These are phyloP conservation scores for Lithophane ornitopus DNA, from an alignment of 2,888 invertebrate genomes.

Conservation along the genomic window DNA sequence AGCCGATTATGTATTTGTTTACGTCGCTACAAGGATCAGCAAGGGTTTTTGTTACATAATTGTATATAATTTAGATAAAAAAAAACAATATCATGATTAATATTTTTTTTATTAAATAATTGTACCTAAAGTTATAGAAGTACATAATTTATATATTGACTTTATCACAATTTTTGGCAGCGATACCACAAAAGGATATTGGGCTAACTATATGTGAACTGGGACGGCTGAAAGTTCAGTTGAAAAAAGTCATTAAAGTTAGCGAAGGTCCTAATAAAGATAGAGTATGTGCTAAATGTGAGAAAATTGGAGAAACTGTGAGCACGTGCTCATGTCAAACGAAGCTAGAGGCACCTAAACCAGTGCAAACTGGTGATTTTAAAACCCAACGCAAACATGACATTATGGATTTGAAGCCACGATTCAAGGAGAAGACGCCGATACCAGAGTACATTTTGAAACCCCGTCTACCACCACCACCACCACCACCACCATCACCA, in stretches of 20 bases:
- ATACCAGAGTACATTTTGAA: slow-evolving; percentile 18
- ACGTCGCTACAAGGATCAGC: neutral
- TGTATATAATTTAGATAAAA: neutral
- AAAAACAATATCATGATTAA: neutral
- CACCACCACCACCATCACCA: neutral
- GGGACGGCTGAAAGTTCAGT: neutral
- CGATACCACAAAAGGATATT: neutral
- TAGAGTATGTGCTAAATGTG: slow-evolving; percentile 12
- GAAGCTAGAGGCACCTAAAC: neutral
- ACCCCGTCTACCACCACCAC: neutral
- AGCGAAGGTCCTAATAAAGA: neutral
- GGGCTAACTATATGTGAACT: slow-evolving; percentile 15
- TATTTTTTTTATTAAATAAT: neutral
- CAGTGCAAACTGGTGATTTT: neutral
- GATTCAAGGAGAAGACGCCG: neutral
- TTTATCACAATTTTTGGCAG: slow-evolving; percentile 13
- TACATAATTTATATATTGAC: neutral
- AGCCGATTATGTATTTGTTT: neutral
- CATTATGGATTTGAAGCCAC: neutral
- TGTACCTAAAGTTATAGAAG: neutral
- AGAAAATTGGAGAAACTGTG: neutral
- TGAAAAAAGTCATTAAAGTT: slow-evolving; percentile 31
- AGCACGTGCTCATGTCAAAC: slow-evolving; percentile 22
- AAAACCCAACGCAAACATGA: neutral
- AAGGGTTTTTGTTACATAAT: slow-evolving; percentile 1